Percentiles rank a stretch among this genome's conserved stretches.
Conservation (phyloP, 2,888 invertebrate genomes). For the Cheilosia soror region DNA sequence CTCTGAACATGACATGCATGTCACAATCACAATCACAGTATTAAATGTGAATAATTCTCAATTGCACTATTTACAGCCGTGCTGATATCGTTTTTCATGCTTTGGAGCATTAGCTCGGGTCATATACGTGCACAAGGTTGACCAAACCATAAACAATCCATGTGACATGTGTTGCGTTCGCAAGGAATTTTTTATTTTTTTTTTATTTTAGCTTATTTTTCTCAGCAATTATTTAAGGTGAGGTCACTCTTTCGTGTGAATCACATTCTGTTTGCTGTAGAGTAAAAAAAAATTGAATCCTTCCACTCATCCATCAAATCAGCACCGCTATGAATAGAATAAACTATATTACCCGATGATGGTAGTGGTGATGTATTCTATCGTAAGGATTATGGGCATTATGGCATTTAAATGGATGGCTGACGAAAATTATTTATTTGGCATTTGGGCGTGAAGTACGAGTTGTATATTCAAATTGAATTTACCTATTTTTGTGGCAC, state of each 20-base stretch:
- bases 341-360: conserved; percentile 44
- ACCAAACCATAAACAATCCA: conserved; percentile 21
- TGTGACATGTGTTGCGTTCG: conserved; percentile 53
- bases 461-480: neutral
- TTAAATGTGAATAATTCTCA: conserved; percentile 10
- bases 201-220: neutral
- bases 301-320: conserved; percentile 58
- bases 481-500: neutral
- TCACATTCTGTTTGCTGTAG: neutral
- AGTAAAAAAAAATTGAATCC: conserved; percentile 2
- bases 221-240: conserved; percentile 14
- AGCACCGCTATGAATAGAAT: conserved; percentile 36
- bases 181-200: conserved; percentile 6
- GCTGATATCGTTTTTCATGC: conserved; percentile 19
- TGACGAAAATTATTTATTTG: conserved; percentile 45
- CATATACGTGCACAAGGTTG: conserved; percentile 42
- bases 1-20: conserved; percentile 42
- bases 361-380: conserved; percentile 40
- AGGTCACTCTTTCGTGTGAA: conserved; percentile 8
- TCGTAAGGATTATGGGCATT: conserved; percentile 62
- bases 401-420: conserved; percentile 57
- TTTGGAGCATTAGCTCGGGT: neutral
- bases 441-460: conserved; percentile 33
- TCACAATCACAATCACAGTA: conserved; percentile 35
- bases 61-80: conserved; percentile 1